These are phyloP conservation scores for Tiphia femorata DNA, from an alignment of 2,888 invertebrate genomes.

Conservation along the genomic window DNA sequence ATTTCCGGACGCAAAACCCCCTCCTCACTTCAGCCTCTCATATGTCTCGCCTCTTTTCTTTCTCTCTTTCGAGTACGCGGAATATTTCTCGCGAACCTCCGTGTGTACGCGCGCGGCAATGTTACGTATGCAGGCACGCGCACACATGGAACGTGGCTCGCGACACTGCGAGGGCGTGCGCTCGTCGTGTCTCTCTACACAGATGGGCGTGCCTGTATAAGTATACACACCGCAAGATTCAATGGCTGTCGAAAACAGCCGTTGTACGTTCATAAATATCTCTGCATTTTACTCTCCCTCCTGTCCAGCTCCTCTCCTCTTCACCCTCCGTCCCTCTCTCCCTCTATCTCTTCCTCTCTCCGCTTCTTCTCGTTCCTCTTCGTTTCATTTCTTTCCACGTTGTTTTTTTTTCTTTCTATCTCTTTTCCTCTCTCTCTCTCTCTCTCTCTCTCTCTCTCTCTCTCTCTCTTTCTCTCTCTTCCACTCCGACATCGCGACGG, in stretches of 20 bases:
- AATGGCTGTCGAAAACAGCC: slow-evolving; percentile 45
- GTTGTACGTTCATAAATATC: slow-evolving; percentile 35
- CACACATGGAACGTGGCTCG: too few relatives aligned
- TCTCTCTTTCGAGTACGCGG: too few relatives aligned
- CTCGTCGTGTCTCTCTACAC: neutral
- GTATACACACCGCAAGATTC: slow-evolving; percentile 30
- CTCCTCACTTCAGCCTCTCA: too few relatives aligned
- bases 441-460: neutral
- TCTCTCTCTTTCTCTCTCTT: neutral
- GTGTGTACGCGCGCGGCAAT: neutral
- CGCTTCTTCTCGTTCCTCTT: neutral
- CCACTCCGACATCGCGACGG: neutral
- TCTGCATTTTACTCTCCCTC: slow-evolving; percentile 1
- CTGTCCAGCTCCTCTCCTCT: neutral
- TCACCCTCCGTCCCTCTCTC: neutral
- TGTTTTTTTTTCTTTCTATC: neutral
- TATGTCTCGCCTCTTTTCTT: too few relatives aligned
- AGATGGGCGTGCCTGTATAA: neutral
- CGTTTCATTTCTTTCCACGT: neutral
- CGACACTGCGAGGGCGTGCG: too few relatives aligned
- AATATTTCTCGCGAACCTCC: slow-evolving; percentile 10
- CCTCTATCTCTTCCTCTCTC: neutral
- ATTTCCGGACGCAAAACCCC: slow-evolving; percentile 23
- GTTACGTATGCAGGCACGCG: too few relatives aligned
- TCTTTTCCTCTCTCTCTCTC: neutral